These are phyloP conservation scores for Limosa lapponica DNA, from an alignment of 2,797 vertebrate genomes.

Conservation along the genomic window DNA sequence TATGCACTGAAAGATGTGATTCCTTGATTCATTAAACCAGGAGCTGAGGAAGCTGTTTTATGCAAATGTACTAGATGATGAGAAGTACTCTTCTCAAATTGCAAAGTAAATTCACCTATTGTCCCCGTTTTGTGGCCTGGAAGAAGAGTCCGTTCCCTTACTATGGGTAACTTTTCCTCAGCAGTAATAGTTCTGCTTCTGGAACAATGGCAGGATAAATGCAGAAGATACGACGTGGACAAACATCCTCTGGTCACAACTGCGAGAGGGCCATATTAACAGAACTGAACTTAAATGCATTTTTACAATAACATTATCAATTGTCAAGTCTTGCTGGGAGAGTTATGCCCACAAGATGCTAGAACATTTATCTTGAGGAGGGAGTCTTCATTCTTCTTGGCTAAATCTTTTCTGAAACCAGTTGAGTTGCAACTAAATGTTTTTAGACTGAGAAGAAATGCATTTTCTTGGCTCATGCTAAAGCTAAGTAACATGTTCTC, in stretches of 20 bases:
- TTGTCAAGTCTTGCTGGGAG: background rate
- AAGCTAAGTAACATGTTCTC: background rate
- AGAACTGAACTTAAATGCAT: background rate
- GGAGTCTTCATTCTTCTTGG: background rate
- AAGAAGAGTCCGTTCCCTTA: background rate
- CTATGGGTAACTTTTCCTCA: background rate
- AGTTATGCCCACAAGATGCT: background rate
- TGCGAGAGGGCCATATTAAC: background rate
- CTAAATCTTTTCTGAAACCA: background rate
- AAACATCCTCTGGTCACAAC: background rate
- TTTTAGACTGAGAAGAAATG: background rate
- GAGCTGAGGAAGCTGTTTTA: background rate
- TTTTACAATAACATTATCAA: background rate
- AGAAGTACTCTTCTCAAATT: background rate
- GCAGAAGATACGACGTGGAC: background rate
- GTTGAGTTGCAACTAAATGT: background rate
- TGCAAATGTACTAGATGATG: background rate
- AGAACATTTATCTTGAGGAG: background rate
- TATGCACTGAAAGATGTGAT: background rate
- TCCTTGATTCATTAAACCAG: background rate
- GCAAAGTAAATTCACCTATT: background rate
- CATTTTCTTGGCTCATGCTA: background rate
- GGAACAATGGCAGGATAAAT: background rate
- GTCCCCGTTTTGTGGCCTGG: background rate
- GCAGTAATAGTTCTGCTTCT: background rate